Evolutionary conservation across 2,797 vertebrate species (phyloP).

Genomic region (Anguilla anguilla): DNA sequence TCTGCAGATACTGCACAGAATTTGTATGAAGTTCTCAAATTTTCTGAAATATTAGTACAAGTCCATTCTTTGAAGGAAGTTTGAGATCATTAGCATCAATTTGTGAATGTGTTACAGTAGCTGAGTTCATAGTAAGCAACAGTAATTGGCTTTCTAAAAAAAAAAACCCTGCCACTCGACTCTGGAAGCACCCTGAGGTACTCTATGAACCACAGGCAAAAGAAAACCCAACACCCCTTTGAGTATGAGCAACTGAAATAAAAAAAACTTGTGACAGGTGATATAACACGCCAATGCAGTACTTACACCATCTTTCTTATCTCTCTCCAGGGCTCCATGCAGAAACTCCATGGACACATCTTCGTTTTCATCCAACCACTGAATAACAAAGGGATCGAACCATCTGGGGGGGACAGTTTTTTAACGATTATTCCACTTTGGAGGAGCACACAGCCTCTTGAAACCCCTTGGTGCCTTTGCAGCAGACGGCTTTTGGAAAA

Average conservation of each 20-base stretch:
- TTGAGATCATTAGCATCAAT: neutral
- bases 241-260: neutral
- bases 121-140: neutral
- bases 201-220: neutral
- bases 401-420: constrained; percentile 72
- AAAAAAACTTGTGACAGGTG: neutral
- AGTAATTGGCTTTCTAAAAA: neutral
- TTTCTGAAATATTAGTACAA: constrained; percentile 1
- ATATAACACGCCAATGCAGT: neutral
- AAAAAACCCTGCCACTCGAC: neutral
- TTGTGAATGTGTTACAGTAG: neutral
- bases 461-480: neutral
- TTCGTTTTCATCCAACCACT: constrained; percentile 98
- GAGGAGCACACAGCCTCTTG: neutral
- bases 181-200: neutral
- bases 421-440: neutral
- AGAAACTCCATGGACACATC: constrained; percentile 97
- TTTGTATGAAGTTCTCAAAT: neutral
- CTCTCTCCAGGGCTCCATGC: constrained; percentile 91
- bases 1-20: neutral
- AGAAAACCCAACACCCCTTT: neutral
- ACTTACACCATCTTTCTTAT: constrained; percentile 97
- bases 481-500: neutral
- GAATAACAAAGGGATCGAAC: constrained; percentile 98
- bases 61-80: neutral